A percentile compares a stretch with the other conserved stretches of the same genome.
These are phyloP conservation scores for Zelostemma sp. DNA, from an alignment of 1,140 invertebrate genomes.

Conservation along the genomic window DNA sequence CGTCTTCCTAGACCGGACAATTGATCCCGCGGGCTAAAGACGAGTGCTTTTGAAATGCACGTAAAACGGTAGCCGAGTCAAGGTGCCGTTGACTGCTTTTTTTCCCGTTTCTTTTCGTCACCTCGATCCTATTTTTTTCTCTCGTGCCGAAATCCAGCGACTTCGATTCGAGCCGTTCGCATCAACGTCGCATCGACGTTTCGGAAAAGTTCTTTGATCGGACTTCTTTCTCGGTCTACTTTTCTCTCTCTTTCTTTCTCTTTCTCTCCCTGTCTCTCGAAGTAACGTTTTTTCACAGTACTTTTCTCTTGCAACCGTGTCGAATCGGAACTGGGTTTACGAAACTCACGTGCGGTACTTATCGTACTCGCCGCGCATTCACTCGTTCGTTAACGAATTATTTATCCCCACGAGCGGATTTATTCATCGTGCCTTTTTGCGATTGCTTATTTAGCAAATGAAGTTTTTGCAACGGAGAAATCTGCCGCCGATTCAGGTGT, in stretches of 20 bases:
- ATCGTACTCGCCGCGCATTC: conserved; percentile 37
- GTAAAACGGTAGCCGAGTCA: too few relatives aligned
- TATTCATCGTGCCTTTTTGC: neutral
- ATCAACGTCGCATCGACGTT: too few relatives aligned
- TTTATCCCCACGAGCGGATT: neutral
- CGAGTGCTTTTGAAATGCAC: too few relatives aligned
- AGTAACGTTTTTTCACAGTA: conserved; percentile 46
- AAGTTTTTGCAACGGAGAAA: conserved; percentile 1
- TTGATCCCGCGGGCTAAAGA: neutral
- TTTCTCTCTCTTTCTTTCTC: conserved; percentile 35
- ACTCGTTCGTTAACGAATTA: conserved; percentile 30
- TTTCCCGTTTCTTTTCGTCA: too few relatives aligned
- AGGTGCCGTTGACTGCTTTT: too few relatives aligned
- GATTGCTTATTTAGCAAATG: conserved; percentile 1
- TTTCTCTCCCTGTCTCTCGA: conserved; percentile 32
- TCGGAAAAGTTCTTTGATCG: too few relatives aligned
- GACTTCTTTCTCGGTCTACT: neutral
- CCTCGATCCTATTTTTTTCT: too few relatives aligned
- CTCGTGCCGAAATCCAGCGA: too few relatives aligned
- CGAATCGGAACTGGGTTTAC: conserved; percentile 44
- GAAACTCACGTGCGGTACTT: conserved; percentile 43
- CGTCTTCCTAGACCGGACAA: neutral
- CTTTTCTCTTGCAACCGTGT: conserved; percentile 44
- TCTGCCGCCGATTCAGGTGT: neutral
- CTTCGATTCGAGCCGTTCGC: too few relatives aligned